Evolutionary conservation across 1,140 invertebrate genomes (phyloP), one percentile per base, ranked within the genome.

Genomic region (Mya arenaria): DNA sequence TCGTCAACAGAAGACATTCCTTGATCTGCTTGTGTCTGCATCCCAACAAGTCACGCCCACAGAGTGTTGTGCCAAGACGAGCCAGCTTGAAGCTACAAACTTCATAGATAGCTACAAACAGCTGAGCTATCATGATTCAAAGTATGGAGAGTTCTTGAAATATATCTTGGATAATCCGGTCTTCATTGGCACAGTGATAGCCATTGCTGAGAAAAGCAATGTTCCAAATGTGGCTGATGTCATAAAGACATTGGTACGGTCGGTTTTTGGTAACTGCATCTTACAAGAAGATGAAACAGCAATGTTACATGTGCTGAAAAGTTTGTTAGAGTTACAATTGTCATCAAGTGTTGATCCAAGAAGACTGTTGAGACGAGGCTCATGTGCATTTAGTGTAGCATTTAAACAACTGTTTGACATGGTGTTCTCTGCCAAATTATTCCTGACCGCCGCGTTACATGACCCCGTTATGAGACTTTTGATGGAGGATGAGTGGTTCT

Each of bases 381-480:
- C 96, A 3, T 97, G 96, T 91, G 96, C 98, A 3, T 98, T 99
- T 90, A 96, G 96, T 34, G 94, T 95, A n/a, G 93, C 99, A 30
- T 99, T 98, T 93, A 96, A 96, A 84, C 94, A 96, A 32, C 97
- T 98, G 90, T 96, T 97, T 69, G 98, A 99, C 91, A 96, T 96
- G n/a, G 94, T 98, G 52, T 96, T 97, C 87, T 96, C 97, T 6
- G 96, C 97, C 0, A 96, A 98, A 87, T 95, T 99, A 58, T 99
- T 99, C 93, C 94, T 99, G 3, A 97, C 97, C 0, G 96, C 97
- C 23, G 97, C 98, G 3, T 94, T 99, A 4, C 96, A 98, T 90
- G 95, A 95, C 19, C 97, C 98, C 0, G 96, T 99, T 52, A 96
- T 99, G 95, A 95, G 96, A 58, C 94, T 99, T n/a, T 93, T 99